Conservation (phyloP, 2,797 vertebrate genomes). For the Ctenosaura bakeri region DNA sequence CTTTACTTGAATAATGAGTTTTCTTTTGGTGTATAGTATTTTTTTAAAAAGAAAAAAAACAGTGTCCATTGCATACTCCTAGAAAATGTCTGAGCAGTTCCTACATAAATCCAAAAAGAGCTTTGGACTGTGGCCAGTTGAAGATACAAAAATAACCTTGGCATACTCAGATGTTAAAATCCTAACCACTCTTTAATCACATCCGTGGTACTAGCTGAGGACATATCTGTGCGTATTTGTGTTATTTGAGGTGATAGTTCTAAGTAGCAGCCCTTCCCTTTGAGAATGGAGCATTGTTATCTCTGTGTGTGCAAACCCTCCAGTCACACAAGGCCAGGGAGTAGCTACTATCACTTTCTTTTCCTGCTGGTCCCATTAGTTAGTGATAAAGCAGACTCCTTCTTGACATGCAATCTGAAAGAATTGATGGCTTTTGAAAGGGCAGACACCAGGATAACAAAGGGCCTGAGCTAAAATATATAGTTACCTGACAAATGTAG, state of each 20-base stretch:
- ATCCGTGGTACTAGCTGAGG: not conserved
- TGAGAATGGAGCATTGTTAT: not conserved
- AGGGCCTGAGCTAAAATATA: constrained; percentile 22
- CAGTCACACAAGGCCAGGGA: not conserved
- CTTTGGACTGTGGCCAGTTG: not conserved
- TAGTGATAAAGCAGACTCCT: not conserved
- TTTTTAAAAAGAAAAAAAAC: too few species aligned
- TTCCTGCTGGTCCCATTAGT: not conserved
- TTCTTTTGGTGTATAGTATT: not conserved
- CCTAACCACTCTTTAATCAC: not conserved
- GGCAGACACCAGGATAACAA: constrained; percentile 15
- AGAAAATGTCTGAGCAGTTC: not conserved
- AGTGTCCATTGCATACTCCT: not conserved
- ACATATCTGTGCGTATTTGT: not conserved
- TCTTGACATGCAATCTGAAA: constrained; percentile 37
- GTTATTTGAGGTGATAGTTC: not conserved
- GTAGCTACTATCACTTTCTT: not conserved
- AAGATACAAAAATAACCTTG: not conserved
- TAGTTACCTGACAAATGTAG: constrained; percentile 12
- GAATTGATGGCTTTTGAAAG: constrained; percentile 36
- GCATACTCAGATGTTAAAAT: constrained; percentile 1
- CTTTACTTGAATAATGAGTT: not conserved
- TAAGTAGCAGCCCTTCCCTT: not conserved
- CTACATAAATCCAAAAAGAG: not conserved
- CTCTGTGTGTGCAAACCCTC: not conserved